phyloP scores from a whole-genome alignment of 2,888 invertebrate species.

The Unio pictorum region DNA sequence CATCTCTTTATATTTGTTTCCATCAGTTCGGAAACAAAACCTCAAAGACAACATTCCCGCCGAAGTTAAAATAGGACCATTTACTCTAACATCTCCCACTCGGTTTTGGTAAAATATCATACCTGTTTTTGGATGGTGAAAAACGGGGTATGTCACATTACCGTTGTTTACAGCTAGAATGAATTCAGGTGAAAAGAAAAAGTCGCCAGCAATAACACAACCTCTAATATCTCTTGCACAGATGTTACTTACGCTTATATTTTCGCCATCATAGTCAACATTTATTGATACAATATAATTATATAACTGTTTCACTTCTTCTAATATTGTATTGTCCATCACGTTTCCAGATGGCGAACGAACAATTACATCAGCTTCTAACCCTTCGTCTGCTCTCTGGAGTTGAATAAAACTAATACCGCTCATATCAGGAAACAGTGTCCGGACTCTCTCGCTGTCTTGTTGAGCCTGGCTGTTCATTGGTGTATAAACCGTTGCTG shows the following conservation, averaged over 20 bases:
- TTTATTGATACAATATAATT: not conserved
- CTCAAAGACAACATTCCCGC: not conserved
- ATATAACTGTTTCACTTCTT: conserved; percentile 13
- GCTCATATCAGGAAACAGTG: conserved; percentile 35
- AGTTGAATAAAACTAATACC: conserved; percentile 26
- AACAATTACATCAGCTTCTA: conserved; percentile 29
- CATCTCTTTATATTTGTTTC: not conserved
- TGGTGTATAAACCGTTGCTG: conserved; percentile 22
- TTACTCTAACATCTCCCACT: conserved; percentile 10
- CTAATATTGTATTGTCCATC: conserved; percentile 15
- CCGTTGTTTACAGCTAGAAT: conserved; percentile 1
- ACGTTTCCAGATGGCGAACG: conserved; percentile 16
- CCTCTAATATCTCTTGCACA: conserved; percentile 15
- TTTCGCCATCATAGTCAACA: conserved; percentile 7
- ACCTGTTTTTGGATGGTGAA: conserved; percentile 1
- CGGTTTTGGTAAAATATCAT: conserved; percentile 2
- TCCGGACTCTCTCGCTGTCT: conserved; percentile 30
- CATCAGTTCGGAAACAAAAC: conserved; percentile 6
- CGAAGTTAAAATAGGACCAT: not conserved
- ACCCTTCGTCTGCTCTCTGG: conserved; percentile 13
- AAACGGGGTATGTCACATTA: conserved; percentile 6
- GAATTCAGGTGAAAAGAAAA: conserved; percentile 5
- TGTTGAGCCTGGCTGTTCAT: conserved; percentile 31
- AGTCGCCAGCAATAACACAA: conserved; percentile 22
- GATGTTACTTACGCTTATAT: conserved; percentile 7